These are phyloP conservation scores for Lycocorax pyrrhopterus DNA, from an alignment of 2,113 vertebrate species.

Conservation along the genomic window DNA sequence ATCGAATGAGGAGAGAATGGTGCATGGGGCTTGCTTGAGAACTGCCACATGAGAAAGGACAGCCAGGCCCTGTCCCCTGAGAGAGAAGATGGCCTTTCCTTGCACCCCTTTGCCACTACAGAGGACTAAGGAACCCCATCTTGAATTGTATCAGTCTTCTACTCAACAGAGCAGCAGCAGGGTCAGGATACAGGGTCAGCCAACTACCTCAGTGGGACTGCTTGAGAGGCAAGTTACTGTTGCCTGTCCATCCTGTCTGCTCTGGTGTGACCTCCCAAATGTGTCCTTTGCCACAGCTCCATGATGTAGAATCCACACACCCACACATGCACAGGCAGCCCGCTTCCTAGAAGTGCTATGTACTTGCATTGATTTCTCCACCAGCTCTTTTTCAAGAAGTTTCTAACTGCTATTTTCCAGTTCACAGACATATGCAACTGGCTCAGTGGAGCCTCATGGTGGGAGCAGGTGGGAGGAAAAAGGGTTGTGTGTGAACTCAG, in stretches of 20 bases:
- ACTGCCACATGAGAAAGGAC: background rate
- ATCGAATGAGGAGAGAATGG: background rate
- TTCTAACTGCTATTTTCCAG: background rate
- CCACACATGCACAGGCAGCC: accelerated
- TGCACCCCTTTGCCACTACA: background rate
- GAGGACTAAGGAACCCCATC: background rate
- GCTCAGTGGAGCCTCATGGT: background rate
- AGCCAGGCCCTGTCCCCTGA: background rate
- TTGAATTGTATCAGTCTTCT: background rate
- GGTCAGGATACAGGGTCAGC: background rate
- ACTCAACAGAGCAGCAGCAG: background rate
- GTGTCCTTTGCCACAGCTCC: background rate
- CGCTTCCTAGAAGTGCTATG: accelerated
- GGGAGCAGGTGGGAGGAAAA: background rate
- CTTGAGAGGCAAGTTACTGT: background rate
- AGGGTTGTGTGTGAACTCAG: background rate
- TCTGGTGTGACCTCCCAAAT: background rate
- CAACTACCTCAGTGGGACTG: background rate
- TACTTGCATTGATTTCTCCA: background rate
- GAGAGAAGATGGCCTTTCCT: background rate
- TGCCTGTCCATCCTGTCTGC: background rate
- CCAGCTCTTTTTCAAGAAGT: background rate
- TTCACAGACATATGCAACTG: background rate
- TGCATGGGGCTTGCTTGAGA: background rate
- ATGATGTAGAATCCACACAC: no score